A percentile compares a stretch with the other conserved stretches of the same genome.
phyloP scores from a whole-genome alignment of 2,888 invertebrate species.

The Andrena flavipes region DNA sequence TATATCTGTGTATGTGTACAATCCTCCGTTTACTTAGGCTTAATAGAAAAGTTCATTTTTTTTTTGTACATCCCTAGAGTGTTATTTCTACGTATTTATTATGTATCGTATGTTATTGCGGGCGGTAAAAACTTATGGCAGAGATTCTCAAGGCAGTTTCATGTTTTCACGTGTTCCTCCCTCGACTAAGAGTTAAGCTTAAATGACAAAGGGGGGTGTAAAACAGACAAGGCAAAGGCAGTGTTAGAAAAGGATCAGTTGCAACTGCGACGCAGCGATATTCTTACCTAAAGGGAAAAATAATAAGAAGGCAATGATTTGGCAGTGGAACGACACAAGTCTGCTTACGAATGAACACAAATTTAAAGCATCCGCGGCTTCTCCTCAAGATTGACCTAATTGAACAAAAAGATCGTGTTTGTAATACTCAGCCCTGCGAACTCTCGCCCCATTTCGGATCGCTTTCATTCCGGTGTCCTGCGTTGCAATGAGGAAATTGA shows the following conservation, averaged over 20 bases:
- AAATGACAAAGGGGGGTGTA: not conserved
- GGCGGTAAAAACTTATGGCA: constrained; percentile 54
- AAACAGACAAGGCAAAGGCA: constrained; percentile 42
- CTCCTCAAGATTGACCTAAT: constrained; percentile 1
- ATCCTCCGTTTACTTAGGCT: constrained; percentile 62
- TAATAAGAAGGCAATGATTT: constrained; percentile 27
- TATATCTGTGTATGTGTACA: constrained; percentile 65
- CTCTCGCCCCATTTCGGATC: constrained; percentile 10
- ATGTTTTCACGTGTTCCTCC: not conserved
- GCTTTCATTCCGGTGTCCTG: constrained; percentile 27
- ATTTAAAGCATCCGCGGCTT: constrained; percentile 11
- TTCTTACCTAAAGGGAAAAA: constrained; percentile 7
- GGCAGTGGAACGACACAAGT: constrained; percentile 46
- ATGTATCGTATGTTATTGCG: constrained; percentile 36
- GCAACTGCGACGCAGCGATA: constrained; percentile 8
- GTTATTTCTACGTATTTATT: constrained; percentile 58
- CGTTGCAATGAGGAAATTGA: constrained; percentile 56
- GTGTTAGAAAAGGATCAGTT: constrained; percentile 31
- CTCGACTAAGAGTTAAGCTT: not conserved
- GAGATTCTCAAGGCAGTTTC: constrained; percentile 40
- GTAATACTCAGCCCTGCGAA: constrained; percentile 48
- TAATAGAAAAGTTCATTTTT: constrained; percentile 54
- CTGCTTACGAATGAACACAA: constrained; percentile 45
- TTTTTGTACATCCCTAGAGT: constrained; percentile 70
- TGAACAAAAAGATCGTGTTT: constrained; percentile 15